Evolutionary conservation across 30 jellyfish, hydroid and myxozoan species (phyloP).

Genomic region (Turritopsis dohrnii): DNA sequence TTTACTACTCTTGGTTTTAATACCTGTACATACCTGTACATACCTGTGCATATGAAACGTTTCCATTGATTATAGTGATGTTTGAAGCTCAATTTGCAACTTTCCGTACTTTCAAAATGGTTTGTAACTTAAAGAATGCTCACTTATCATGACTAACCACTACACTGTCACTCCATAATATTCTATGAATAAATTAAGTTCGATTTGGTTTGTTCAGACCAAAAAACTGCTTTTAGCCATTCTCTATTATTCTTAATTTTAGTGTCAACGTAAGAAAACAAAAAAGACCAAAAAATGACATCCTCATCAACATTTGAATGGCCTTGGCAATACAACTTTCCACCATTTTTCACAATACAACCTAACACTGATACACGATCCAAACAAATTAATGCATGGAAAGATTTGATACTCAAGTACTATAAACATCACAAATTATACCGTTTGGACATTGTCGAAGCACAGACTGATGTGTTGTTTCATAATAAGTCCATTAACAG

Average conservation of each 20-base stretch:
- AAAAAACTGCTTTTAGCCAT: neutral
- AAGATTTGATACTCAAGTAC: conserved; percentile 47
- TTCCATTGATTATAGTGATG: no score
- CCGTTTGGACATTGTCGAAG: conserved; percentile 68
- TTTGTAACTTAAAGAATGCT: no score
- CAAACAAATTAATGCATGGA: conserved; percentile 92
- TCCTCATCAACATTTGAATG: conserved; percentile 33
- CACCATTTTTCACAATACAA: conserved; percentile 73
- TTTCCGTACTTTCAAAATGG: no score
- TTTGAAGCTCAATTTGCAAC: no score
- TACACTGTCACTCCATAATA: no score
- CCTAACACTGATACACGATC: conserved; percentile 89
- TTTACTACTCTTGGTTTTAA: no score
- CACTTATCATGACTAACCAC: no score
- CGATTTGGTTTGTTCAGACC: no score
- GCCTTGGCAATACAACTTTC: conserved; percentile 83
- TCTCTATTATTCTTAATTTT: no score
- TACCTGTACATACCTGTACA: no score
- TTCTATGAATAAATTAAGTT: no score
- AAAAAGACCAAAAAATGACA: neutral
- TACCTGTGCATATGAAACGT: no score
- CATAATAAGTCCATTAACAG: conserved; percentile 50
- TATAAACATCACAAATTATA: conserved; percentile 46
- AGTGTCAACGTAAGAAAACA: neutral
- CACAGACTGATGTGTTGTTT: conserved; percentile 52